A percentile compares a stretch with the other conserved stretches of the same genome.
Conservation (phyloP, 2,888 invertebrate species). For the Neoscelio sp. region DNA sequence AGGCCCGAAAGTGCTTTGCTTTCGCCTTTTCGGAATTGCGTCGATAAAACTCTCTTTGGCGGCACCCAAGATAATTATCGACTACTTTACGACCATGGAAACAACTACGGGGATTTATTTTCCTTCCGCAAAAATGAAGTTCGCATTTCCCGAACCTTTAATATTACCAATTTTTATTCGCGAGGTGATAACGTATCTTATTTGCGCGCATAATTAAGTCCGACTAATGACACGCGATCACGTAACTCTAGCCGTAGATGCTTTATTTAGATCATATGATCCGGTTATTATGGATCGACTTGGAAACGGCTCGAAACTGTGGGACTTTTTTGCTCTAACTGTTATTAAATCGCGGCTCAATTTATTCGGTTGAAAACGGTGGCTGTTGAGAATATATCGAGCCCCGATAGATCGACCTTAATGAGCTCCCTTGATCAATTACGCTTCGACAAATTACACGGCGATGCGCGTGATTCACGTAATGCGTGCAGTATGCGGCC, state of each 20-base stretch:
- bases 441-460: conserved; percentile 66
- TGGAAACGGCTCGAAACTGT: conserved; percentile 21
- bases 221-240: conserved; percentile 45
- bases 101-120: conserved; percentile 43
- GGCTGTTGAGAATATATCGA: conserved; percentile 46
- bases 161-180: conserved; percentile 35
- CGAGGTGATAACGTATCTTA: conserved; percentile 45
- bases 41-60: conserved; percentile 60
- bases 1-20: conserved; percentile 60
- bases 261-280: neutral
- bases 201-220: conserved; percentile 44
- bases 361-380: conserved; percentile 53
- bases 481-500: conserved; percentile 33
- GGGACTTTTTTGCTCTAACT: conserved; percentile 5
- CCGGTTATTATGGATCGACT: neutral
- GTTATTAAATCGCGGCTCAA: conserved; percentile 35
- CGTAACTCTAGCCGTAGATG: conserved; percentile 8
- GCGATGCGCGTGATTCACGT: conserved; percentile 56
- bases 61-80: conserved; percentile 53
- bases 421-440: conserved; percentile 66
- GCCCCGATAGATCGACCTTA: conserved; percentile 57
- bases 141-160: conserved; percentile 38
- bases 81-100: conserved; percentile 51
- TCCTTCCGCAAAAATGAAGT: conserved; percentile 35
- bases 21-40: conserved; percentile 60